These are phyloP conservation scores for Sander lucioperca DNA, from an alignment of 2,113 vertebrate genomes.

Conservation along the genomic window DNA sequence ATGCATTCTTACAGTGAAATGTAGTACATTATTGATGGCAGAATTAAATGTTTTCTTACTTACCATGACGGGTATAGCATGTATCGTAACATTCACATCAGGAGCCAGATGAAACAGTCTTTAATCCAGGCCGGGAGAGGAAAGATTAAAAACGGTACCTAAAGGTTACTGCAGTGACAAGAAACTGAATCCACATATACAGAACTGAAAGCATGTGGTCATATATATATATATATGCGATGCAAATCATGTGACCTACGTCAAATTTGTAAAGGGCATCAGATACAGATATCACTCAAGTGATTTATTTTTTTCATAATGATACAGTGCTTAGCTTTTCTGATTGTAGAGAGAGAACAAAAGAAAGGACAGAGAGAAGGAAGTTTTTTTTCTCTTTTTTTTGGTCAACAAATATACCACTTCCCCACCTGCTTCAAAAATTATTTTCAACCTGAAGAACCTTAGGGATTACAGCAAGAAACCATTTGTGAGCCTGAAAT, in stretches of 20 bases:
- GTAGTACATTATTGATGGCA: neutral
- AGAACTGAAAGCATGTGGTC: constrained; percentile 66
- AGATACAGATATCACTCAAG: neutral
- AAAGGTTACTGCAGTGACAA: neutral
- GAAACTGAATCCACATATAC: constrained; percentile 8
- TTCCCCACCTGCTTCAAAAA: neutral
- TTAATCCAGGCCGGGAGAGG: neutral
- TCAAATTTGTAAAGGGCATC: neutral
- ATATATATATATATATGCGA: neutral
- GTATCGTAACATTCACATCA: neutral
- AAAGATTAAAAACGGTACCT: neutral
- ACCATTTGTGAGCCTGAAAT: too few relatives aligned
- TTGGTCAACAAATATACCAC: neutral
- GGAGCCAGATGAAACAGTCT: neutral
- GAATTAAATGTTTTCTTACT: constrained; percentile 33
- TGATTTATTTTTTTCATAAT: neutral
- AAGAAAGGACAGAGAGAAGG: neutral
- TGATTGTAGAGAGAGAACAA: neutral
- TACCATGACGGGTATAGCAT: constrained; percentile 33
- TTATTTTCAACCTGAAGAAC: neutral
- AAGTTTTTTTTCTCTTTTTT: neutral
- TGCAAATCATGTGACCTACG: constrained; percentile 33
- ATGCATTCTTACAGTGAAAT: neutral
- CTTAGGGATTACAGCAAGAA: too few relatives aligned
- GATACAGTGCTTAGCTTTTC: neutral